Percentiles rank a stretch among this genome's conserved stretches.
These are phyloP conservation scores for Andricus quercusramuli DNA, from an alignment of 2,888 invertebrate genomes.

Conservation along the genomic window DNA sequence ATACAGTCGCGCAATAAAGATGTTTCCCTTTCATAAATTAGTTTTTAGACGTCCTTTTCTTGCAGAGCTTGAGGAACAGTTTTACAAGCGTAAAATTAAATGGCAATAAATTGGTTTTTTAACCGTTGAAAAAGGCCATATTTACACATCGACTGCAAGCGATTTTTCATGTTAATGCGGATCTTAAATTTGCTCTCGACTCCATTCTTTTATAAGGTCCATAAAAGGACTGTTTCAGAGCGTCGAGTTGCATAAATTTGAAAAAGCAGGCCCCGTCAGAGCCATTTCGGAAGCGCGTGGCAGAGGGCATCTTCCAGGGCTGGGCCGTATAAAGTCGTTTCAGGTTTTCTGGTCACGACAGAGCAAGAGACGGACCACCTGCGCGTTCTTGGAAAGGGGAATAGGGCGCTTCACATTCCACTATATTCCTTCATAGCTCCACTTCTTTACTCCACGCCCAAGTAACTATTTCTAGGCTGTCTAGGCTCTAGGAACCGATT, in stretches of 20 bases:
- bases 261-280: slow-evolving; percentile 36
- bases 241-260: slow-evolving; percentile 36
- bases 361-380: slow-evolving; percentile 59
- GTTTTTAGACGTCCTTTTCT: not conserved
- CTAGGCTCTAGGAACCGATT: slow-evolving; percentile 27
- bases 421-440: slow-evolving; percentile 59
- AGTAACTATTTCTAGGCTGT: slow-evolving; percentile 49
- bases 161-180: slow-evolving; percentile 31
- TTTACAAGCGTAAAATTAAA: slow-evolving; percentile 30
- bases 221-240: slow-evolving; percentile 37
- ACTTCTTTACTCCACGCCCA: slow-evolving; percentile 56
- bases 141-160: slow-evolving; percentile 23
- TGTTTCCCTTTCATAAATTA: slow-evolving; percentile 6
- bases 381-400: slow-evolving; percentile 66
- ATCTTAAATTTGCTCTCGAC: slow-evolving; percentile 36
- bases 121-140: slow-evolving; percentile 5
- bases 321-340: slow-evolving; percentile 57
- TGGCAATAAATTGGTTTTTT: slow-evolving; percentile 13
- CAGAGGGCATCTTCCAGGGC: slow-evolving; percentile 34
- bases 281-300: slow-evolving; percentile 45
- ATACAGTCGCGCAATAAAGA: slow-evolving; percentile 7
- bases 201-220: slow-evolving; percentile 37
- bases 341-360: slow-evolving; percentile 59
- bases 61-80: not conserved
- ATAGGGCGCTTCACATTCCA: slow-evolving; percentile 57